phyloP scores from a whole-genome alignment of 1,140 invertebrate species.

The Diprion similis region DNA sequence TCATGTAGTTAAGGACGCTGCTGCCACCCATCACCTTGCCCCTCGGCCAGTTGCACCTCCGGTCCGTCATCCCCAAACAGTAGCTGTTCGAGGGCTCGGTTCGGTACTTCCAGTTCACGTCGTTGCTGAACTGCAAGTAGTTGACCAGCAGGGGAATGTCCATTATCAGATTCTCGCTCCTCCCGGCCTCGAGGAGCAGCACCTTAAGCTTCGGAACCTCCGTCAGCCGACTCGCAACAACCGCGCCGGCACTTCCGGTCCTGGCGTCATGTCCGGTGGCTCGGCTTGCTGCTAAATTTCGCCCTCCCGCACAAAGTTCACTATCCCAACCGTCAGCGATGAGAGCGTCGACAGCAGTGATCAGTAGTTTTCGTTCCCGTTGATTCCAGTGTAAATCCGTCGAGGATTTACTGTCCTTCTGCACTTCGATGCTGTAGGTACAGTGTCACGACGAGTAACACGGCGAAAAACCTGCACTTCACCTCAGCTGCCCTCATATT shows the following conservation, averaged over 20 bases:
- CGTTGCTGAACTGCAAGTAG: conserved; percentile 66
- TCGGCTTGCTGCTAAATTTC: conserved; percentile 33
- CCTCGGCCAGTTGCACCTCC: conserved; percentile 73
- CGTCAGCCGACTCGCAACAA: conserved; percentile 70
- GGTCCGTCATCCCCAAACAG: conserved; percentile 58
- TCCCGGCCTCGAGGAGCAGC: conserved; percentile 73
- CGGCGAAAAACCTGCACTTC: background rate
- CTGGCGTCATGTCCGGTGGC: conserved; percentile 50
- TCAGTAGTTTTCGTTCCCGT: background rate
- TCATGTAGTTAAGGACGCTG: conserved; percentile 90
- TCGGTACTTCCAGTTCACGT: conserved; percentile 73
- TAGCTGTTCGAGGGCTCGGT: conserved; percentile 65
- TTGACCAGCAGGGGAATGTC: conserved; percentile 72
- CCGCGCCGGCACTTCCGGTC: conserved; percentile 73
- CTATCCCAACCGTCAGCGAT: conserved; percentile 33
- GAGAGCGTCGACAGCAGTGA: background rate
- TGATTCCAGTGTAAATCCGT: too few species aligned
- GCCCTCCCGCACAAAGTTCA: conserved; percentile 40
- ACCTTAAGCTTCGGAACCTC: conserved; percentile 67
- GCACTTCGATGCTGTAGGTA: background rate
- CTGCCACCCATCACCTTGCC: conserved; percentile 86
- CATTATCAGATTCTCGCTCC: conserved; percentile 67
- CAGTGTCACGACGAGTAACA: background rate
- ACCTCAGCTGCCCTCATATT: background rate
- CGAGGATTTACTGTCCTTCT: background rate